phyloP scores from a whole-genome alignment of 30 jellyfish, hydroid and myxozoan genomes.

The Mastigias papua region DNA sequence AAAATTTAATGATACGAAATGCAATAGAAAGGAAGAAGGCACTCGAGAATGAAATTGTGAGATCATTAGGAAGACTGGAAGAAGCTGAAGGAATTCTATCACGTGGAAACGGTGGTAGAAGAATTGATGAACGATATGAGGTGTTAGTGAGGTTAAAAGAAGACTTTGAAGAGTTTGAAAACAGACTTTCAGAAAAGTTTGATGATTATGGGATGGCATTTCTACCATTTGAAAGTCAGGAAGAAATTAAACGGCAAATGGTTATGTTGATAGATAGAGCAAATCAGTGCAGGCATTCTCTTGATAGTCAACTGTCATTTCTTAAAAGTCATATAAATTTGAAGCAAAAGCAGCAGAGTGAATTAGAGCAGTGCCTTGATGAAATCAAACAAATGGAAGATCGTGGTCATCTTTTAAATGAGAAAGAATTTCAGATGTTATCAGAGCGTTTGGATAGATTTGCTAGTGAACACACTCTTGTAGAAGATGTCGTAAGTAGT shows the following conservation, averaged over 20 bases:
- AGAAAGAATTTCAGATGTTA: not conserved
- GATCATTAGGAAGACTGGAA: conserved; percentile 7
- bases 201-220: not conserved
- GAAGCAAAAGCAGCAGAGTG: conserved; percentile 18
- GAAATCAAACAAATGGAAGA: conserved; percentile 15
- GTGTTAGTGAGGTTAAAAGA: not conserved
- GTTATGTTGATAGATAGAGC: conserved; percentile 21
- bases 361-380: not conserved
- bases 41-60: conserved; percentile 22
- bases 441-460: not conserved
- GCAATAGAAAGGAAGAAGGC: not conserved
- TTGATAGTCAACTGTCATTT: conserved; percentile 6
- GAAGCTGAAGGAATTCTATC: not conserved
- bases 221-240: conserved; percentile 13
- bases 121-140: not conserved
- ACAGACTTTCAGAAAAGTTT: not conserved
- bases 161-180: conserved; percentile 14
- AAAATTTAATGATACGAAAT: not conserved
- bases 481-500: not conserved
- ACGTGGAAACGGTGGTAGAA: not conserved
- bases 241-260: conserved; percentile 1
- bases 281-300: not conserved
- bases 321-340: not conserved
- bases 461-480: not conserved
- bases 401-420: not conserved